Evolutionary conservation across 2,797 vertebrate genomes (phyloP).

Genomic region (Coracias cyanogaster): DNA sequence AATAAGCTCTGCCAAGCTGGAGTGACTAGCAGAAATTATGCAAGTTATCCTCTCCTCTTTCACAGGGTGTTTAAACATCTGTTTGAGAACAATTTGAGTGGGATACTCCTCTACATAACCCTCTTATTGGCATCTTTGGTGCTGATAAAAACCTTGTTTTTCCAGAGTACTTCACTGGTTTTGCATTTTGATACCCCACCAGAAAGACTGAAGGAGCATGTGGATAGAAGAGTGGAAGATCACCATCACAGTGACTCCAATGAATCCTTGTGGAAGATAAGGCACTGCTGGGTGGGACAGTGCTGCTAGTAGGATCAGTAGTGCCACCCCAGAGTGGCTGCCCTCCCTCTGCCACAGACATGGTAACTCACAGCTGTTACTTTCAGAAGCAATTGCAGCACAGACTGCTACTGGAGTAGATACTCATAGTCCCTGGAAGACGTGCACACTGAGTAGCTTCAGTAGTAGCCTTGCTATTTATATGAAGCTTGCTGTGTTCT

Average conservation of each 20-base stretch:
- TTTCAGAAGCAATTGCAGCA: not conserved
- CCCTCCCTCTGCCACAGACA: not conserved
- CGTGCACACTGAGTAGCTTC: not conserved
- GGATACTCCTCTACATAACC: not conserved
- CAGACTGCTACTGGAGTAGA: not conserved
- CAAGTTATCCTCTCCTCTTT: not conserved
- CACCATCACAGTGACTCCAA: not conserved
- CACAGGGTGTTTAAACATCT: not conserved
- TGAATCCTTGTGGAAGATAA: accelerated
- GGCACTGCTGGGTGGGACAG: not conserved
- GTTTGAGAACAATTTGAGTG: not conserved
- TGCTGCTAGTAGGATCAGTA: not conserved
- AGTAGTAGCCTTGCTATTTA: not conserved
- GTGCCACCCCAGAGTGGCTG: not conserved
- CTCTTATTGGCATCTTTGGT: not conserved
- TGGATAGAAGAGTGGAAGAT: not conserved
- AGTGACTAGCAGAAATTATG: not conserved
- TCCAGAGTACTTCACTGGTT: not conserved
- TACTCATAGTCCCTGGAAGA: not conserved
- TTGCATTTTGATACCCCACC: not conserved
- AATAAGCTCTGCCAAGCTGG: not conserved
- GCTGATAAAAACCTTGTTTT: not conserved
- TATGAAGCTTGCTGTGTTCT: not conserved
- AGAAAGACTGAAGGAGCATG: not conserved
- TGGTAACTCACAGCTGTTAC: not conserved